Percentiles rank a stretch among this genome's conserved stretches.
Evolutionary conservation across 1,140 invertebrate genomes (phyloP).

Genomic region (Formica selysi): DNA sequence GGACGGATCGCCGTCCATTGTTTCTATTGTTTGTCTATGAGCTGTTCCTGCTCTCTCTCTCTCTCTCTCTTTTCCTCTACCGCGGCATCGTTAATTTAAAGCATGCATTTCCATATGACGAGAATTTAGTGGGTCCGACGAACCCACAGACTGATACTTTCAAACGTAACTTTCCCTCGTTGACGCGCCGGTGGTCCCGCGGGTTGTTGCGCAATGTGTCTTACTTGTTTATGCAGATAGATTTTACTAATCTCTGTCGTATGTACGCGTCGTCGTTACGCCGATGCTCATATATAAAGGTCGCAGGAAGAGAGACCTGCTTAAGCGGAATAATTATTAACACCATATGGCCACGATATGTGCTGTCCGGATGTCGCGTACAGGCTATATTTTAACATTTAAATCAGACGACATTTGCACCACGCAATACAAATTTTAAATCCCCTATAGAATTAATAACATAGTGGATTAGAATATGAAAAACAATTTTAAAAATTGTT

Average conservation of each 20-base stretch:
- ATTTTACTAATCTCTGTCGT: slow-evolving; percentile 47
- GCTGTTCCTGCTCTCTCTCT: neutral
- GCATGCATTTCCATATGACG: slow-evolving; percentile 69
- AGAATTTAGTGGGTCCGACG: slow-evolving; percentile 55
- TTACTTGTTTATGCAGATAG: slow-evolving; percentile 48
- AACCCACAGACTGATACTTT: neutral
- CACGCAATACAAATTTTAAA: neutral
- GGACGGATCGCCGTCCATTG: slow-evolving; percentile 61
- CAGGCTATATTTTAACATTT: slow-evolving; percentile 21
- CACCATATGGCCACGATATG: neutral
- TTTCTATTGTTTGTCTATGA: slow-evolving; percentile 77
- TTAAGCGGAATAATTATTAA: slow-evolving; percentile 45
- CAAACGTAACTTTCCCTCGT: slow-evolving; percentile 26
- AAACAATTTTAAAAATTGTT: neutral
- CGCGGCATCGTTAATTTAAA: slow-evolving; percentile 70
- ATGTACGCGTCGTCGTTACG: slow-evolving; percentile 33
- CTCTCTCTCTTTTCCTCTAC: neutral
- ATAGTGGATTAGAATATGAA: neutral
- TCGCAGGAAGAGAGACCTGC: neutral
- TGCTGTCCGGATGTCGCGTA: neutral
- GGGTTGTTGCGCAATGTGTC: slow-evolving; percentile 31
- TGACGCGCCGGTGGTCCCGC: slow-evolving; percentile 36
- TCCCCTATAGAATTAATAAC: neutral
- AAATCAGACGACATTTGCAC: slow-evolving; percentile 14
- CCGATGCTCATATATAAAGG: neutral